These are phyloP conservation scores for Zeus faber DNA, from an alignment of 2,113 vertebrate genomes.

Conservation along the genomic window DNA sequence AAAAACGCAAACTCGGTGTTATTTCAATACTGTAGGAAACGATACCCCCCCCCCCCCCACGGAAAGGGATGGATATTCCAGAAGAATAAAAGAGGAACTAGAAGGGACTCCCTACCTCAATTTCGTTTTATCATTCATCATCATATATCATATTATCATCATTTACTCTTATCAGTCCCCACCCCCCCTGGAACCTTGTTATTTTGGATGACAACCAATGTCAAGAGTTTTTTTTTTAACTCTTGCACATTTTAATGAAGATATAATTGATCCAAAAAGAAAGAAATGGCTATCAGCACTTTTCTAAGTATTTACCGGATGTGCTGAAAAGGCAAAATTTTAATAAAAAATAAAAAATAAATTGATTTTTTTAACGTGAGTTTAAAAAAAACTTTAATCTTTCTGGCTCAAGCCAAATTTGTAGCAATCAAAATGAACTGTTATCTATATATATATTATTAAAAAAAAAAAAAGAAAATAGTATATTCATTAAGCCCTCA, in stretches of 20 bases:
- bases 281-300: too few relatives aligned
- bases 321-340: constrained; percentile 18
- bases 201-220: constrained; percentile 8
- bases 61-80: too few relatives aligned
- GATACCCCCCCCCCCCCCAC: constrained; percentile 3
- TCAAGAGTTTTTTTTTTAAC: constrained; percentile 7
- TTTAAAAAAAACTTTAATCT: constrained; percentile 19
- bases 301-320: constrained; percentile 37
- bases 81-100: not conserved
- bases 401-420: constrained; percentile 48
- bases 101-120: not conserved
- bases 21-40: constrained; percentile 29
- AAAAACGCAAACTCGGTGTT: too few relatives aligned
- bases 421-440: constrained; percentile 60
- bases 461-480: constrained; percentile 31
- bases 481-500: constrained; percentile 28
- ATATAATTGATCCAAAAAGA: too few relatives aligned
- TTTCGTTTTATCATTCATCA: not conserved
- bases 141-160: not conserved
- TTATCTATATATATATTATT: constrained; percentile 27
- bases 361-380: constrained; percentile 17
- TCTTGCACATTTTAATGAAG: too few relatives aligned
- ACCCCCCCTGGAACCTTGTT: constrained; percentile 18
- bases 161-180: constrained; percentile 12
- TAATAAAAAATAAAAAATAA: constrained; percentile 1